Conservation (phyloP, 2,113 vertebrate genomes). For the Trinectes maculatus region DNA sequence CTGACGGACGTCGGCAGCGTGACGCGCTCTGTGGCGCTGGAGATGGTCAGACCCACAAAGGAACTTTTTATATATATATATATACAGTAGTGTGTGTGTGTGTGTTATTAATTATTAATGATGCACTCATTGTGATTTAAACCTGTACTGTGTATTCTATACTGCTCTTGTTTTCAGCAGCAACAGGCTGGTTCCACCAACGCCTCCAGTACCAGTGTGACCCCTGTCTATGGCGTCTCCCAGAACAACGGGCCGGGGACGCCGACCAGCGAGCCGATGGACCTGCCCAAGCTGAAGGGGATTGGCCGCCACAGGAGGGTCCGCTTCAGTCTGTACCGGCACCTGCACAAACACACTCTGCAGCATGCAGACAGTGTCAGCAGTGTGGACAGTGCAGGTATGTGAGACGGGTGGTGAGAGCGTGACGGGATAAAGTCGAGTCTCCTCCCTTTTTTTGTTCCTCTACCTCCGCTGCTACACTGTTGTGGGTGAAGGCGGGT, state of each 20-base stretch:
- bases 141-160: not conserved
- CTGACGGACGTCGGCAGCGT: slow-evolving; percentile 94
- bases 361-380: slow-evolving; percentile 87
- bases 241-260: slow-evolving; percentile 57
- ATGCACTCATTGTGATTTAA: not conserved
- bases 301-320: slow-evolving; percentile 84
- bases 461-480: not conserved
- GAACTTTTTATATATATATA: too few relatives aligned
- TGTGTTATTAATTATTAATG: too few relatives aligned
- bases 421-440: not conserved
- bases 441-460: too few relatives aligned
- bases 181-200: slow-evolving; percentile 34
- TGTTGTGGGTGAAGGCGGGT: not conserved
- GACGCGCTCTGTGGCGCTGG: slow-evolving; percentile 80
- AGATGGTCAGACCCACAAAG: slow-evolving; percentile 68
- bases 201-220: slow-evolving; percentile 31
- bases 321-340: slow-evolving; percentile 90
- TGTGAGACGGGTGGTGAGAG: not conserved
- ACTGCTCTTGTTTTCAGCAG: not conserved
- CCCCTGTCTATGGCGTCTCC: slow-evolving; percentile 28
- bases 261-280: slow-evolving; percentile 58
- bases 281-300: slow-evolving; percentile 88
- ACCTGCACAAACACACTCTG: slow-evolving; percentile 86
- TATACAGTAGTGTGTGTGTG: too few relatives aligned
- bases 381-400: slow-evolving; percentile 87